Percentiles rank a stretch among this genome's conserved stretches.
Conservation (phyloP, 2,113 vertebrate genomes). For the Atherinomorus stipes region DNA sequence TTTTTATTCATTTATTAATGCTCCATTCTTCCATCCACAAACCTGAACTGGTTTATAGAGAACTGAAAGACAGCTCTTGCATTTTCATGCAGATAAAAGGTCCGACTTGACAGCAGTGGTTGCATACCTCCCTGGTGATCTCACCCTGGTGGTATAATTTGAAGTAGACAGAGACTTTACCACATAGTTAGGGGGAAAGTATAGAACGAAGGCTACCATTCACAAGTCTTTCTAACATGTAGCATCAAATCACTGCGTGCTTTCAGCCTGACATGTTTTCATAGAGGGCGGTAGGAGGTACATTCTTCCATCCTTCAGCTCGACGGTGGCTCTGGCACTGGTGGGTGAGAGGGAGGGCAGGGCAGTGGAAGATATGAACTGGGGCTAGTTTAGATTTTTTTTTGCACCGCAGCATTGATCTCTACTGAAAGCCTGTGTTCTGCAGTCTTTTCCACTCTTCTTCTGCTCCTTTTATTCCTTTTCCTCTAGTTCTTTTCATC, state of each 20-base stretch:
- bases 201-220: background rate
- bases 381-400: constrained; percentile 12
- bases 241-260: constrained; percentile 60
- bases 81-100: background rate
- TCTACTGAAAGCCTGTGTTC: background rate
- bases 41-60: no score
- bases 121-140: background rate
- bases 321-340: constrained; percentile 10
- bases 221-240: constrained; percentile 44
- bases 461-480: constrained; percentile 1
- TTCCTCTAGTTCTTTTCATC: constrained; percentile 3
- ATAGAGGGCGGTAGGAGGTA: constrained; percentile 40
- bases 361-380: constrained; percentile 43
- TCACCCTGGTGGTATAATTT: background rate
- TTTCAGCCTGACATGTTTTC: constrained; percentile 64
- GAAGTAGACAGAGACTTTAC: background rate
- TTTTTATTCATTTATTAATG: no score
- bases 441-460: constrained; percentile 13
- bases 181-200: background rate
- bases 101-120: accelerated
- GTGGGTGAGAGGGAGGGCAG: constrained; percentile 18
- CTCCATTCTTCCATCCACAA: no score
- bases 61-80: no score
- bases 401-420: constrained; percentile 32
- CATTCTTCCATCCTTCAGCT: constrained; percentile 60